phyloP scores from a whole-genome alignment of 2,113 vertebrate species.

The Platichthys stellatus region DNA sequence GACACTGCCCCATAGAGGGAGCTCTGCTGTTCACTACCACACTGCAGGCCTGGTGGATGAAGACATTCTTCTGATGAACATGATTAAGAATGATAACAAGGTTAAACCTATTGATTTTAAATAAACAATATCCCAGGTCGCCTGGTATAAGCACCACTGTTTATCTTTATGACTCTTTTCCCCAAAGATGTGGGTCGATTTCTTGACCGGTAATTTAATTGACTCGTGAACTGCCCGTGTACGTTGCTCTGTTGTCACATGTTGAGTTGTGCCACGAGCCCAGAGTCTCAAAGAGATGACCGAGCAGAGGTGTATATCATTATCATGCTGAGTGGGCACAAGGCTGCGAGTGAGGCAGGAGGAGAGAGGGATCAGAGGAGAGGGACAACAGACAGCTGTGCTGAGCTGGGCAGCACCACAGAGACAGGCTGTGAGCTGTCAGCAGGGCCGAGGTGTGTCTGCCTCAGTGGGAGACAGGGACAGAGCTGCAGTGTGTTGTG shows the following conservation, averaged over 20 bases:
- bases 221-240: not conserved
- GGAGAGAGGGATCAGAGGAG: slow-evolving; percentile 65
- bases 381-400: slow-evolving; percentile 77
- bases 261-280: slow-evolving; percentile 43
- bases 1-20: slow-evolving; percentile 64
- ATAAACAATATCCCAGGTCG: slow-evolving; percentile 6
- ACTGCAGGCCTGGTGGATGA: slow-evolving; percentile 7
- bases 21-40: slow-evolving; percentile 45
- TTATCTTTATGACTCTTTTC: not conserved
- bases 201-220: not conserved
- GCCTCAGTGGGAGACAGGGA: slow-evolving; percentile 25
- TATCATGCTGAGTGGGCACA: slow-evolving; percentile 71
- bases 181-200: not conserved
- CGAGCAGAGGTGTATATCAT: slow-evolving; percentile 68
- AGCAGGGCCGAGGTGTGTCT: slow-evolving; percentile 57
- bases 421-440: slow-evolving; percentile 68
- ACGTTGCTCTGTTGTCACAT: slow-evolving; percentile 20
- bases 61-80: slow-evolving; percentile 12
- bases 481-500: slow-evolving; percentile 6
- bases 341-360: slow-evolving; percentile 55
- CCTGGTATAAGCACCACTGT: not conserved
- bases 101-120: slow-evolving; percentile 6
- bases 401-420: slow-evolving; percentile 74
- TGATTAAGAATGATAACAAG: slow-evolving; percentile 12
- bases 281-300: slow-evolving; percentile 65